These are phyloP conservation scores for Pelodytes ibericus DNA, from an alignment of 2,797 vertebrate species.

Conservation along the genomic window DNA sequence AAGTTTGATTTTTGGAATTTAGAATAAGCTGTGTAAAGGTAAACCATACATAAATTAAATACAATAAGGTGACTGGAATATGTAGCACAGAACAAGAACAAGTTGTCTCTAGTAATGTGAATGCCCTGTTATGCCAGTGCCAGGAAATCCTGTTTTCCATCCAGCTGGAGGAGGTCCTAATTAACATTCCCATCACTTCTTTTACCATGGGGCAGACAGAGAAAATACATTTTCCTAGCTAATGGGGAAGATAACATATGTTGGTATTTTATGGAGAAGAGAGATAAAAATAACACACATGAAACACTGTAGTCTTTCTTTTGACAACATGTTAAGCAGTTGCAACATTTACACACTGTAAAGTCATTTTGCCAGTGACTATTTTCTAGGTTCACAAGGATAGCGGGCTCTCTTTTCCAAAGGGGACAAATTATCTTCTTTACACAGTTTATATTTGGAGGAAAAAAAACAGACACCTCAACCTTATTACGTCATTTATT, in stretches of 20 bases:
- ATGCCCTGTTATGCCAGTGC: slow-evolving; percentile 38
- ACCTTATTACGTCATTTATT: too few relatives aligned
- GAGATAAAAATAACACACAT: too few relatives aligned
- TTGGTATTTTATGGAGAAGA: slow-evolving; percentile 1
- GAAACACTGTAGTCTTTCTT: too few relatives aligned
- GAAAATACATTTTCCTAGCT: slow-evolving; percentile 29
- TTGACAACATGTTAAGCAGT: too few relatives aligned
- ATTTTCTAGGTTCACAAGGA: too few relatives aligned
- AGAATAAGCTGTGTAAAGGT: neutral
- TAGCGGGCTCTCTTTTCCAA: too few relatives aligned
- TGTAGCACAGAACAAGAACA: neutral
- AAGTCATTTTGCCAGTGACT: too few relatives aligned
- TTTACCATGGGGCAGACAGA: slow-evolving; percentile 26
- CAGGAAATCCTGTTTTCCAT: slow-evolving; percentile 20
- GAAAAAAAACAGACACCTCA: too few relatives aligned
- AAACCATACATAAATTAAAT: neutral
- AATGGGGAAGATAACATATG: slow-evolving; percentile 22
- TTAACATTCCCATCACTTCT: slow-evolving; percentile 37
- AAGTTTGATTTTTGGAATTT: too few relatives aligned
- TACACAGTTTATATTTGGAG: too few relatives aligned
- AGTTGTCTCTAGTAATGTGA: slow-evolving; percentile 5
- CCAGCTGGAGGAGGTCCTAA: slow-evolving; percentile 28
- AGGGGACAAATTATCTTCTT: too few relatives aligned
- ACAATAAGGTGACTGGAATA: neutral
- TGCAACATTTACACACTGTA: too few relatives aligned